A percentile compares a stretch with the other conserved stretches of the same genome.
phyloP scores from a whole-genome alignment of 2,113 vertebrate species.

The Chaetops frenatus region DNA sequence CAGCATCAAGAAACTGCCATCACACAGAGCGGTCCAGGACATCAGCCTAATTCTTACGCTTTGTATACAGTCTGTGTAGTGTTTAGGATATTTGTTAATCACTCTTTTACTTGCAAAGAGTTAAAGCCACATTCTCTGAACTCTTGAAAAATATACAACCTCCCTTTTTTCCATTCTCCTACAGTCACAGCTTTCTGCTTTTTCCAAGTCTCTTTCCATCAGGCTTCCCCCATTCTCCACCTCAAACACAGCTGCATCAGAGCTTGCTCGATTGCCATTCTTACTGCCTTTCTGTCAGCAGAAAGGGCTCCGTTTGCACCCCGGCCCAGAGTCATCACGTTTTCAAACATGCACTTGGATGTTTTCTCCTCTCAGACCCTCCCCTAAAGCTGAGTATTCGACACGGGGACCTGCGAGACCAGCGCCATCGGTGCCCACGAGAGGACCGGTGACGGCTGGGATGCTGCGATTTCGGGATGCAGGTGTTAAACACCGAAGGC shows the following conservation, averaged over 20 bases:
- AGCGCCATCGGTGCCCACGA: background rate
- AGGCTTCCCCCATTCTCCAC: background rate
- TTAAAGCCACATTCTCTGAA: background rate
- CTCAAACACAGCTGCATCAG: background rate
- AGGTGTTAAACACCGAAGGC: background rate
- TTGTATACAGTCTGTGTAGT: rapidly evolving
- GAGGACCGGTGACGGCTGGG: rapidly evolving
- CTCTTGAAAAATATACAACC: background rate
- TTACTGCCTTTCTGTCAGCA: background rate
- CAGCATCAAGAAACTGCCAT: background rate
- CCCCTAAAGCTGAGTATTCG: background rate
- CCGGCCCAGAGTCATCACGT: rapidly evolving
- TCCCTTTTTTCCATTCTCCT: background rate
- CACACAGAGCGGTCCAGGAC: background rate
- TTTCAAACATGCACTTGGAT: background rate
- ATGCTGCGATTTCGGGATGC: background rate
- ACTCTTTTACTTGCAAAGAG: background rate
- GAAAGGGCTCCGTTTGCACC: background rate
- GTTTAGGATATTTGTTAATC: background rate
- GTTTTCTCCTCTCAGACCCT: background rate
- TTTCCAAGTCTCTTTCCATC: background rate
- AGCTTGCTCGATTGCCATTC: too few relatives aligned
- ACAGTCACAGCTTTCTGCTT: rapidly evolving
- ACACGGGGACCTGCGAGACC: background rate
- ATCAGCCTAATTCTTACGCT: background rate